Base-by-base conservation (phyloP, 2,113 vertebrate species). In the Poeciliopsis occidentalis region DNA sequence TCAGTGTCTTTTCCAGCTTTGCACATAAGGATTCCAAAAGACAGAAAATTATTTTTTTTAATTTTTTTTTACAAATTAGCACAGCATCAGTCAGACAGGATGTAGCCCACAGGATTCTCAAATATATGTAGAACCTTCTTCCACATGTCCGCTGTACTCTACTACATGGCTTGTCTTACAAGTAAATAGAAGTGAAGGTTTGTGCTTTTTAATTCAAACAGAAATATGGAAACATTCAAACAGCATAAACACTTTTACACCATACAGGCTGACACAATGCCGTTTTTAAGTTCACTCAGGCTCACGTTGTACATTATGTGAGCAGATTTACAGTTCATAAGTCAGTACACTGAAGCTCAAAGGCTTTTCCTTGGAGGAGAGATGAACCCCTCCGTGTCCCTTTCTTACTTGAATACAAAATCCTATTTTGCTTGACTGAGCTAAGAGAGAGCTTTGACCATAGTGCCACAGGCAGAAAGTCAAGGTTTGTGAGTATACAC, bases 361-460 rank as follows among this genome's bases (percentile, higher is more conserved):
- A 47, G 73, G 24, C 22, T 29, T 47, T 64, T 13, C 15, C 13
- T 73, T 51, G 68, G 17, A 69, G 8, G 32, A 61, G 17, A 76
- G 17, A 26, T 69, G 30, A 76, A 60, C 12, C 61, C 37, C 34
- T 67, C 70, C 67, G 27, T 66, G 12, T 32, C 27, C 44, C 44
- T 75, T 78, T 69, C 51, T 31, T 41, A 61, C 66, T 82, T 87
- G 69, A 91, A 90, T 83, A 75, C 34, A 87, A 88, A 90, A 88
- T 26, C 39, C 51, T 69, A 39, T 84, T 88, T 86, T 83, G 86
- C 85, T 80, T 72, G 89, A 88, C 69, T 90, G 88, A 84, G 78
- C 87, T 87, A 47, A 47, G 26, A 92, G 79, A 88, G 79, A 37
- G 13, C 67, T 83, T 54, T 41, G 80, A 76, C 78, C 78, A 80